Evolutionary conservation across 2,888 invertebrate species (phyloP).

Genomic region (Sphaerophoria taeniata): DNA sequence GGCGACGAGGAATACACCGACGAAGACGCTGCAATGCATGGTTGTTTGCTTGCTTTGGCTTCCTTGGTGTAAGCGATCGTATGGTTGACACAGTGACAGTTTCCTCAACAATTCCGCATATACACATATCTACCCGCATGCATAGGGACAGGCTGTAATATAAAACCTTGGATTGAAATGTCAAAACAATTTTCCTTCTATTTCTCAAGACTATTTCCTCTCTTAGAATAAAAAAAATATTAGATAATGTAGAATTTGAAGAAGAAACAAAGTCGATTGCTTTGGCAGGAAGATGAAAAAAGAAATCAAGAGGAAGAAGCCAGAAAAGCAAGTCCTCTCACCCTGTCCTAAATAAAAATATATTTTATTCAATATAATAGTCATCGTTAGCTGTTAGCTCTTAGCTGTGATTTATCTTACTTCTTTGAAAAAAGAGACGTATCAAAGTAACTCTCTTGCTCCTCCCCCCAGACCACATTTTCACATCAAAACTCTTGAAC

Average conservation of each 20-base stretch:
- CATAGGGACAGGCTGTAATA: background rate
- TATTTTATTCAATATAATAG: constrained; percentile 41
- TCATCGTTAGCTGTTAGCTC: constrained; percentile 46
- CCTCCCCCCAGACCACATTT: background rate
- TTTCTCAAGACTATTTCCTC: constrained; percentile 49
- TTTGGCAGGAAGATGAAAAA: background rate
- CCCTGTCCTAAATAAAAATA: constrained; percentile 56
- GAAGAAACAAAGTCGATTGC: constrained; percentile 4
- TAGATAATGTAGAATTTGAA: constrained; percentile 30
- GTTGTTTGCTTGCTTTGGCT: background rate
- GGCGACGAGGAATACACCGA: background rate
- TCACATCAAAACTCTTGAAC: background rate
- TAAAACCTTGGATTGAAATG: constrained; percentile 50
- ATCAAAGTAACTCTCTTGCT: constrained; percentile 44
- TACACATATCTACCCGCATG: background rate
- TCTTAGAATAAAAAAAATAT: background rate
- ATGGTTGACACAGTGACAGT: constrained; percentile 41
- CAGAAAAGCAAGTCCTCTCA: constrained; percentile 30
- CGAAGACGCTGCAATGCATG: background rate
- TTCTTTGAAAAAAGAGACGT: background rate
- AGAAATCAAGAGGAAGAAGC: background rate
- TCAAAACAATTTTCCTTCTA: constrained; percentile 53
- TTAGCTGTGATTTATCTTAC: constrained; percentile 31
- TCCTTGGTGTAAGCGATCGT: no score
- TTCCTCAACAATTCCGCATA: constrained; percentile 17